phyloP scores from a whole-genome alignment of 1,140 invertebrate genomes.

The Apis mellifera region DNA sequence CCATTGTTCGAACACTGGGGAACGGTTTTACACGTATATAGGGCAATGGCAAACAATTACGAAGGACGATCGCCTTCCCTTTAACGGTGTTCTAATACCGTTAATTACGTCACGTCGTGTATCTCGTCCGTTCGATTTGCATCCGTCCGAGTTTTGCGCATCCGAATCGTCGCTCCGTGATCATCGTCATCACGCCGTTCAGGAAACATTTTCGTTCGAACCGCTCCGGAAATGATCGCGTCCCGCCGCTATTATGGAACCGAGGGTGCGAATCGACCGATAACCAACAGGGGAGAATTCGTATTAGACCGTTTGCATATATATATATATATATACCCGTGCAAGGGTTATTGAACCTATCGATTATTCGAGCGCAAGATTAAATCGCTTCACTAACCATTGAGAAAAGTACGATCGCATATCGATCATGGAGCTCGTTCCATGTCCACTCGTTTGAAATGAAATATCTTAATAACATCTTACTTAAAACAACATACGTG shows the following conservation, averaged over 20 bases:
- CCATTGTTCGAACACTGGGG: conserved; percentile 70
- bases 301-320: neutral
- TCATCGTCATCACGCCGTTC: conserved; percentile 24
- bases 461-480: no score
- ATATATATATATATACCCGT: neutral
- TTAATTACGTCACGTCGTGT: conserved; percentile 58
- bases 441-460: no score
- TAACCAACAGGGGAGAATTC: neutral
- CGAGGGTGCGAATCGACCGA: neutral
- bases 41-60: conserved; percentile 64
- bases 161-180: neutral
- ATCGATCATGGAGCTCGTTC: no score
- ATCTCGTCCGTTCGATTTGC: neutral
- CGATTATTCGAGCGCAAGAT: no score
- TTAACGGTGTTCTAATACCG: conserved; percentile 54
- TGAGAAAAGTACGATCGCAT: no score
- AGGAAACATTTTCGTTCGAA: conserved; percentile 35
- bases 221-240: conserved; percentile 41
- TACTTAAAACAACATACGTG: no score
- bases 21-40: conserved; percentile 46
- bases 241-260: neutral
- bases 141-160: neutral
- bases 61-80: conserved; percentile 63
- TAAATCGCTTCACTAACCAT: no score
- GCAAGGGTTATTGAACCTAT: no score